Evolutionary conservation across 2,113 vertebrate species (phyloP).

Genomic region (Bothrops jararaca): DNA sequence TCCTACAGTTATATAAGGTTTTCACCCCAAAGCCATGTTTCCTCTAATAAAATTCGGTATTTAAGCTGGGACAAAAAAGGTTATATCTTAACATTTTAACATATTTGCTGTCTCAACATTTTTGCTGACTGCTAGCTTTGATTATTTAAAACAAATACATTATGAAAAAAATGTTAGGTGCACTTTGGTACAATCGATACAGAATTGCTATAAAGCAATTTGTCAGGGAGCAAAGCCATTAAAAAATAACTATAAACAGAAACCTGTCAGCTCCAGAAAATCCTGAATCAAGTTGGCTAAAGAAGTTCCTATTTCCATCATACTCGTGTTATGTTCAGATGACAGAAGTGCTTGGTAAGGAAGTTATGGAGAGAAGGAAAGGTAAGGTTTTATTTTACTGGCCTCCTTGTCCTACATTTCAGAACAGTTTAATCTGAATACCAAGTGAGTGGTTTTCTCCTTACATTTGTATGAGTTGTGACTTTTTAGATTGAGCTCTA

Average conservation of each 20-base stretch:
- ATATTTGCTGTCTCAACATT: background rate
- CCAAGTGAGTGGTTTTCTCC: constrained; percentile 1
- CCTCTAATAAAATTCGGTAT: background rate
- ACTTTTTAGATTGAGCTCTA: background rate
- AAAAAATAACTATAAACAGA: background rate
- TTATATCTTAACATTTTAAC: background rate
- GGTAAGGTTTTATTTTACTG: constrained; percentile 23
- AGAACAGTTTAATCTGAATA: background rate
- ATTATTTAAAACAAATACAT: constrained; percentile 17
- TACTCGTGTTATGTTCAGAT: background rate
- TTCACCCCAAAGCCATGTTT: background rate
- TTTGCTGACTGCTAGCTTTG: background rate
- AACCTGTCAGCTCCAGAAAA: background rate
- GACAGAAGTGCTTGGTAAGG: constrained; percentile 7
- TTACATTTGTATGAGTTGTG: constrained; percentile 15
- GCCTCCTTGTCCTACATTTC: background rate
- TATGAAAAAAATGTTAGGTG: constrained; percentile 1
- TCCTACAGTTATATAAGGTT: background rate
- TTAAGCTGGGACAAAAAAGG: background rate
- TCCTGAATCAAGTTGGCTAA: background rate
- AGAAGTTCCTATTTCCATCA: background rate
- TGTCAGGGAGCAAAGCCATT: background rate
- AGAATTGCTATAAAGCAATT: background rate
- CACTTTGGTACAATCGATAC: background rate
- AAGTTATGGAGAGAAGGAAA: constrained; percentile 13